Base-by-base conservation (phyloP, 2,888 invertebrate species). In the Clusia tigrina region DNA sequence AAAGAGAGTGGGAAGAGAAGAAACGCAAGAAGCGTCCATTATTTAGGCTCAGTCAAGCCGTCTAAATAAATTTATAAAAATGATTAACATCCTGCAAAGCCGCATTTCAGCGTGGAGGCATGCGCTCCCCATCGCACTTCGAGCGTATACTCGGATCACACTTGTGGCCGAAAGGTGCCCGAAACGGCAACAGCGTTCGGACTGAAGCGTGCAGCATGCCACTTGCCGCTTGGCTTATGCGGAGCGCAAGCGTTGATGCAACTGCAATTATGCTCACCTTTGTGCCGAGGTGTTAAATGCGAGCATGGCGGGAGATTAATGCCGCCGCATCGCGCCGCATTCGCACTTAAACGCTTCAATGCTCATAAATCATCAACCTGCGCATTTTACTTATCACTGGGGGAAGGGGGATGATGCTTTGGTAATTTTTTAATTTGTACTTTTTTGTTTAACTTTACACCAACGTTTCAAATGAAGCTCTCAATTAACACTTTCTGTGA, bases 281-380 rank as follows among this genome's bases (percentile, higher is more conserved):
- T 48, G 48, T 22, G 48, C 20, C 15, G 22, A 48, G 48, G 48
- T 48, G 48, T 48, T 48, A 48, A 48, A 48, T 48, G 18, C n/a
- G n/a, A n/a, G n/a, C n/a, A 20, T 48, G 15, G 48, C 5, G 5
- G 22, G 6, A 48, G 22, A 48, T 48, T 48, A 48, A 48, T 48
- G 42, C 32, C n/a, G 42, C 42, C n/a, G 48, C 48, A 22, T 48
- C 48, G 15, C 22, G 26, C 42, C 23, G 20, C 32, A 63, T 66
- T 68, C 61, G 61, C 68, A 66, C 66, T 64, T 68, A 63, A 64
- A 66, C 63, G 64, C 66, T 46, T 64, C 52, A 64, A 64, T 56
- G 68, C 62, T 66, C 66, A 68, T 68, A 68, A 68, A 68, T 68
- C 68, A 68, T 64, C 57, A 60, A 61, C 46, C 42, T 32, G 32